phyloP scores from a whole-genome alignment of 1,140 invertebrate species.

The Aphelenchoides fujianensis region DNA sequence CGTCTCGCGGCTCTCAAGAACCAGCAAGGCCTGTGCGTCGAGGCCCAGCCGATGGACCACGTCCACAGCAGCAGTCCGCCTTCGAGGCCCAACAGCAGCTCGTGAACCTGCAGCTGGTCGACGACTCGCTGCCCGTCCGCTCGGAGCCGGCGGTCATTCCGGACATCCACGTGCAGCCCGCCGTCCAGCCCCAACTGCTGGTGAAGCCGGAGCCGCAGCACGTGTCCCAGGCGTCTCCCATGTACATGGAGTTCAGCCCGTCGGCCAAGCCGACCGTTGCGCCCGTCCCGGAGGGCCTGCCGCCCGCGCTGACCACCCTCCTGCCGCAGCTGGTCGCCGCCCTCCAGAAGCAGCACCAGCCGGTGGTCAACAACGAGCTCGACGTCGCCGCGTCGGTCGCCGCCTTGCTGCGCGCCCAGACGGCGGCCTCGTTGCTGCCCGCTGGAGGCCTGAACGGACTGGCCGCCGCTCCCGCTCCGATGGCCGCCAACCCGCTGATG shows the following conservation, averaged over 20 bases:
- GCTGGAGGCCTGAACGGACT: not conserved
- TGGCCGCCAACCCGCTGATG: not conserved
- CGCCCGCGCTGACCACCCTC: not conserved
- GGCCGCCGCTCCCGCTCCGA: not conserved
- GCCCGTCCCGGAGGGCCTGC: not conserved
- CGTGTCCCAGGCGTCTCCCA: not conserved
- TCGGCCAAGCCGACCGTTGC: constrained; percentile 19
- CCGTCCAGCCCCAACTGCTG: not conserved
- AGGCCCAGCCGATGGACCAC: not conserved
- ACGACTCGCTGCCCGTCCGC: no score
- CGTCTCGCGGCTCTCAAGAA: not conserved
- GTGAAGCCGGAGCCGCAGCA: constrained; percentile 9
- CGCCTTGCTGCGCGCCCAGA: not conserved
- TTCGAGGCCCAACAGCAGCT: not conserved
- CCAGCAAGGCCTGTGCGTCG: not conserved
- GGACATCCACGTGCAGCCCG: not conserved
- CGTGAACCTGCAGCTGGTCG: not conserved
- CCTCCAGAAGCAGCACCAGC: not conserved
- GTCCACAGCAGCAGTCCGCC: not conserved
- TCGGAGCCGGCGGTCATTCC: not conserved
- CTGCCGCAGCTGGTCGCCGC: not conserved
- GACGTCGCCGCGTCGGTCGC: not conserved
- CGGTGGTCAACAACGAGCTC: not conserved
- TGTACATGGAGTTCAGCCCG: constrained; percentile 23
- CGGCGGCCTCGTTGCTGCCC: not conserved